Conservation (phyloP, 1,140 invertebrate genomes). For the Chrysoperla carnea region DNA sequence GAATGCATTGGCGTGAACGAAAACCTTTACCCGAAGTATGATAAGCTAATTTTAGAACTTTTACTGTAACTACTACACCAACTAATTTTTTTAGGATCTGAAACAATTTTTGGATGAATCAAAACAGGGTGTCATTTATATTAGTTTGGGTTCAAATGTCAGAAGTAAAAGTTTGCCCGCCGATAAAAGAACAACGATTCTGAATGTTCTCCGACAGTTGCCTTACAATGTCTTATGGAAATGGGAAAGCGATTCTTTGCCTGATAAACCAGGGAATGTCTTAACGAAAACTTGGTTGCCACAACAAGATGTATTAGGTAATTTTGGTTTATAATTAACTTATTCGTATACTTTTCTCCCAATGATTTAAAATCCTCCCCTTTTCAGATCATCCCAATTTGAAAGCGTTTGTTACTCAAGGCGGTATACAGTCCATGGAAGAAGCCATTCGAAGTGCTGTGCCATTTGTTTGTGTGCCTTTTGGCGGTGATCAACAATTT, state of each 20-base stretch:
- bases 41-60: constrained; percentile 9
- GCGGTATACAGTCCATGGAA: constrained; percentile 33
- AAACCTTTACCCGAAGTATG: constrained; percentile 15
- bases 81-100: constrained; percentile 4
- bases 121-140: constrained; percentile 15
- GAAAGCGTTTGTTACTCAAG: constrained; percentile 36
- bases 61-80: no score
- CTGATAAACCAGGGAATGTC: constrained; percentile 1
- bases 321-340: no score
- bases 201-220: constrained; percentile 8
- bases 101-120: constrained; percentile 12
- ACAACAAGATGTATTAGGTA: neutral
- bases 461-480: constrained; percentile 25
- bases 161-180: constrained; percentile 6
- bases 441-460: constrained; percentile 33
- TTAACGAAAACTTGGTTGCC: constrained; percentile 5
- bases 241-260: constrained; percentile 7
- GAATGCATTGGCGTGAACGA: constrained; percentile 13
- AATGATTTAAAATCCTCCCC: no score
- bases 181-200: constrained; percentile 2
- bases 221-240: constrained; percentile 20
- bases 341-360: no score
- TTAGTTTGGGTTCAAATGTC: constrained; percentile 13
- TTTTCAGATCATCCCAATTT: constrained; percentile 30
- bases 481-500: constrained; percentile 17